Evolutionary conservation across 53 echinoderm and acorn worm genomes (phyloP).

Genomic region (Holothuria leucospilota): DNA sequence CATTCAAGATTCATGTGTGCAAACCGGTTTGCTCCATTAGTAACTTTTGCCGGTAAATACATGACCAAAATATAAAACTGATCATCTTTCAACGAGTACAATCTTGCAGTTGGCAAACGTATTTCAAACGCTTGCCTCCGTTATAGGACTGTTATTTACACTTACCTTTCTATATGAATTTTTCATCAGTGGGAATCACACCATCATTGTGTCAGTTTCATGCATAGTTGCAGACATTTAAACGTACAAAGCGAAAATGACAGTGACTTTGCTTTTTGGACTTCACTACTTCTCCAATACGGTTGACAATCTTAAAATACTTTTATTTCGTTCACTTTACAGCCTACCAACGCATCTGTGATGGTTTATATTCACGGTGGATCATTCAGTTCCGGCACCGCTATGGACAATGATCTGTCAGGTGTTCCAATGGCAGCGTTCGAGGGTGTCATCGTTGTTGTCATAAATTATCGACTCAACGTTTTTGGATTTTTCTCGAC

Average conservation of each 20-base stretch:
- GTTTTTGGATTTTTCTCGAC: conserved; percentile 72
- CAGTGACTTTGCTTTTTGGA: too few species aligned
- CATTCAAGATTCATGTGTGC: not conserved
- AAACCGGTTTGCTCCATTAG: not conserved
- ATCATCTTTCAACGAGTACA: too few species aligned
- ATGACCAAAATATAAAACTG: not conserved
- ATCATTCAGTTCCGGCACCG: conserved; percentile 60
- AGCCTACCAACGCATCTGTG: conserved; percentile 71
- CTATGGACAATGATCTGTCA: conserved; percentile 50
- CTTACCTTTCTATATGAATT: too few species aligned
- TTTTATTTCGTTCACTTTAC: not conserved
- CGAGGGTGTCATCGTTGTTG: conserved; percentile 70
- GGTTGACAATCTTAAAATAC: too few species aligned
- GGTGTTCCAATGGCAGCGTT: conserved; percentile 70
- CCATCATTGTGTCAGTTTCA: too few species aligned
- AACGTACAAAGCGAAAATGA: too few species aligned
- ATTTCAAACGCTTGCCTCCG: too few species aligned
- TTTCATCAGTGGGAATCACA: too few species aligned
- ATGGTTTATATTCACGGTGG: conserved; percentile 88
- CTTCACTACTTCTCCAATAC: too few species aligned
- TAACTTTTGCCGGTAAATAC: not conserved
- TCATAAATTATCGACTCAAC: conserved; percentile 77
- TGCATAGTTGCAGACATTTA: too few species aligned
- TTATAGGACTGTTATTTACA: too few species aligned
- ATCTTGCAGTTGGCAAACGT: too few species aligned